Conservation (phyloP, 2,113 vertebrate species). For the Tapirus terrestris region DNA sequence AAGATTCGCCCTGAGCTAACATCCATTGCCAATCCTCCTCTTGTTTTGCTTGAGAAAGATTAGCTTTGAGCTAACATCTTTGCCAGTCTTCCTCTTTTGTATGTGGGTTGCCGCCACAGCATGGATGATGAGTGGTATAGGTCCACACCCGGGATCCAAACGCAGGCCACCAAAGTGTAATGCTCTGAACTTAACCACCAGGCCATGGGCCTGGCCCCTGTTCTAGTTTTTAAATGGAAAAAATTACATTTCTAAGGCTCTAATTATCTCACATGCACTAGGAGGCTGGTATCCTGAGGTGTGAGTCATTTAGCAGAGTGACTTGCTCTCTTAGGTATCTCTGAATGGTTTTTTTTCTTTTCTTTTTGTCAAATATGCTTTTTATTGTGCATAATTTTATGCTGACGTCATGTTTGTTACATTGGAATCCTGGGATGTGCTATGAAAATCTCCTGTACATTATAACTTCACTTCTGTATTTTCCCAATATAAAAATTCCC, state of each 20-base stretch:
- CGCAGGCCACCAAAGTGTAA: no score
- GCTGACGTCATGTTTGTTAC: background rate
- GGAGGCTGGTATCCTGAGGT: background rate
- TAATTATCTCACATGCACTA: background rate
- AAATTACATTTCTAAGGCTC: background rate
- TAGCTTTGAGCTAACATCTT: no score
- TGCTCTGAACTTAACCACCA: no score
- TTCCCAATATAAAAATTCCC: background rate
- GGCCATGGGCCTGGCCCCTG: no score
- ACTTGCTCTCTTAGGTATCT: background rate
- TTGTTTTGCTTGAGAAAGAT: no score
- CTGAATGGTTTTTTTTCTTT: background rate
- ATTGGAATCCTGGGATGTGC: background rate
- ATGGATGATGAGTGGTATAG: no score
- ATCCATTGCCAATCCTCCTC: no score
- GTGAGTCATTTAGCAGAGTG: background rate
- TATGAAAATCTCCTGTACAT: background rate
- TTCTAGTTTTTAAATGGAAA: background rate
- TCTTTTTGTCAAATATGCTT: background rate
- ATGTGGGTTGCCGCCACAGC: no score
- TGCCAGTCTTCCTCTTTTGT: no score
- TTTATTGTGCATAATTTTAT: background rate
- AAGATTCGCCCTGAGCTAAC: no score
- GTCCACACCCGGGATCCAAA: no score
- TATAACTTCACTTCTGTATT: background rate